Percentiles rank a stretch among this genome's conserved stretches.
Conservation (phyloP, 2,888 invertebrate genomes). For the Acholoe squamosa region DNA sequence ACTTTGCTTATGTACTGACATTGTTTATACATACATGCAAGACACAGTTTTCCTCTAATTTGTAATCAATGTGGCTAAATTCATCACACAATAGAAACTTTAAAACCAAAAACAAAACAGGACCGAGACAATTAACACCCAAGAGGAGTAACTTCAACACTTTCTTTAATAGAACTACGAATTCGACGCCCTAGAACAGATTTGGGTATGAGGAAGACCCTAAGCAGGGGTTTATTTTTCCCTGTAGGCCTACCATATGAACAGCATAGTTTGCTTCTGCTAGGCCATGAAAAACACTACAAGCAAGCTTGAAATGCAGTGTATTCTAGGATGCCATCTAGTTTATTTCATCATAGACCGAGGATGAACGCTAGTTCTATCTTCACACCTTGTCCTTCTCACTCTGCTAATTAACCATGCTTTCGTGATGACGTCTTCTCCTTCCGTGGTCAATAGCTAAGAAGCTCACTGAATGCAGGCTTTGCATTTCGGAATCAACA, state of each 20-base stretch:
- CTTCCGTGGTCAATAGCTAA: not conserved
- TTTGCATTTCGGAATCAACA: no score
- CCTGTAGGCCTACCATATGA: not conserved
- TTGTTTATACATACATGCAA: no score
- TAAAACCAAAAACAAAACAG: no score
- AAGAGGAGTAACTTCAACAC: not conserved
- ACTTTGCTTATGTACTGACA: no score
- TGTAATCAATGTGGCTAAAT: no score
- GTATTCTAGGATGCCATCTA: not conserved
- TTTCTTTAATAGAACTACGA: slow-evolving; percentile 49
- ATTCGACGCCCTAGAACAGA: slow-evolving; percentile 36
- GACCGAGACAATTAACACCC: no score
- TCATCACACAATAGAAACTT: no score
- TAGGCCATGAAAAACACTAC: not conserved
- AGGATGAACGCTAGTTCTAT: not conserved
- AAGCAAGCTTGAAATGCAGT: slow-evolving; percentile 6
- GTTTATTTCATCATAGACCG: not conserved
- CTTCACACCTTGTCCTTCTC: not conserved
- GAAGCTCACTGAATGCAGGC: no score
- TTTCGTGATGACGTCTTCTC: not conserved
- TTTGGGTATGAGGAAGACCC: slow-evolving; percentile 34
- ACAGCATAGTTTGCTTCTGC: slow-evolving; percentile 23
- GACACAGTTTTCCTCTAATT: no score
- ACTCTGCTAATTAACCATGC: slow-evolving; percentile 27
- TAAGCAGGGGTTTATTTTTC: not conserved